Percentiles rank a stretch among this genome's conserved stretches.
These are phyloP conservation scores for Bellardia bayeri DNA, from an alignment of 2,888 invertebrate genomes.

Conservation along the genomic window DNA sequence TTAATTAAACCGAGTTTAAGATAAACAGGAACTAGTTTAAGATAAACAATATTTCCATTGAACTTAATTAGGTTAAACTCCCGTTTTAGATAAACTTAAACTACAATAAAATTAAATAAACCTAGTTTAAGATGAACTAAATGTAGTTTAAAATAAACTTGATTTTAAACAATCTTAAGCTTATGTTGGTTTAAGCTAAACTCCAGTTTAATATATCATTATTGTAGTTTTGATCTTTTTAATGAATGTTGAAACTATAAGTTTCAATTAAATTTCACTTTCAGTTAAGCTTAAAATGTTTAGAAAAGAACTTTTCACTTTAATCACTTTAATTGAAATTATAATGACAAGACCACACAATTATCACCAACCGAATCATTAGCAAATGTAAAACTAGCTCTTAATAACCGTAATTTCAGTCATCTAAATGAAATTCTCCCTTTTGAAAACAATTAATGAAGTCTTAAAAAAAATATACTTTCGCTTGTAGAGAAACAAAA, in stretches of 20 bases:
- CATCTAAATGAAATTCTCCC: conserved; percentile 5
- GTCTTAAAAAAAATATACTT: conserved; percentile 56
- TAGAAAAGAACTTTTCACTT: not conserved
- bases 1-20: no score
- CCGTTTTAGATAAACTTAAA: no score
- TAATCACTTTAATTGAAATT: not conserved
- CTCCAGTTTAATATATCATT: no score
- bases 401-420: not conserved
- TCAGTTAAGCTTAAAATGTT: no score
- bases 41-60: no score
- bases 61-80: no score
- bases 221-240: no score
- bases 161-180: no score
- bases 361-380: not conserved
- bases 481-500: conserved; percentile 40
- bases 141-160: not conserved
- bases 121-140: not conserved
- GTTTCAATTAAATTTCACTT: no score
- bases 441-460: not conserved
- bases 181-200: no score
- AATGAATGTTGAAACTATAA: no score
- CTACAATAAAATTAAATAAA: not conserved
- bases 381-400: not conserved
- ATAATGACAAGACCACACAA: not conserved
- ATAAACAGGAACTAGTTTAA: no score